These are phyloP conservation scores for Hydropsyche betteni DNA, from an alignment of 2,888 invertebrate genomes.

Conservation along the genomic window DNA sequence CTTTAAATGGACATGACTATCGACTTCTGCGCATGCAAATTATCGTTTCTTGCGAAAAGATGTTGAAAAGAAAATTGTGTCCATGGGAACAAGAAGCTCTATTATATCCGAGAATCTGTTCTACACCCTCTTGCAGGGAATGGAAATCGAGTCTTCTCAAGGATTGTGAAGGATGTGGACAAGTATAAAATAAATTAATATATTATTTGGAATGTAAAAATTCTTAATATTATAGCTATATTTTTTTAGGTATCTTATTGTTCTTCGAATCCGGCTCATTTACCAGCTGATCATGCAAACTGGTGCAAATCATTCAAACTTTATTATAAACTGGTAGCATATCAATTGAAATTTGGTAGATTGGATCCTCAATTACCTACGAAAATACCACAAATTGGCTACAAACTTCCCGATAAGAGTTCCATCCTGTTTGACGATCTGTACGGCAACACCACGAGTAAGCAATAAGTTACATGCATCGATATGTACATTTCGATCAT, in stretches of 20 bases:
- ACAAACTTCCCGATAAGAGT: slow-evolving; percentile 61
- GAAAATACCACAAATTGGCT: slow-evolving; percentile 57
- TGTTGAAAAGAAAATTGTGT: slow-evolving; percentile 67
- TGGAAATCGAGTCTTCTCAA: slow-evolving; percentile 62
- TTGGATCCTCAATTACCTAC: slow-evolving; percentile 69
- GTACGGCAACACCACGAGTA: slow-evolving; percentile 63
- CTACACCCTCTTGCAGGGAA: slow-evolving; percentile 66
- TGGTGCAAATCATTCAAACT: slow-evolving; percentile 74
- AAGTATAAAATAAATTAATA: slow-evolving; percentile 57
- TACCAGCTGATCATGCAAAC: slow-evolving; percentile 63
- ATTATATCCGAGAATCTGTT: slow-evolving; percentile 73
- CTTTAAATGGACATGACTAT: slow-evolving; percentile 68
- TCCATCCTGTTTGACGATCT: slow-evolving; percentile 63
- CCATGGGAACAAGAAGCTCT: slow-evolving; percentile 76
- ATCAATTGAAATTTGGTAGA: slow-evolving; percentile 69
- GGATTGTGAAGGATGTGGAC: slow-evolving; percentile 69
- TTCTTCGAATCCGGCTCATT: slow-evolving; percentile 63
- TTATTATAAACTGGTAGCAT: slow-evolving; percentile 67
- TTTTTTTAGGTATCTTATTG: slow-evolving; percentile 66
- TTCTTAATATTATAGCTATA: slow-evolving; percentile 45
- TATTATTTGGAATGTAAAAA: not conserved
- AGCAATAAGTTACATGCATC: slow-evolving; percentile 46
- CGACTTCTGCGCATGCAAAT: slow-evolving; percentile 70
- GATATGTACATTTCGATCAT: too few species aligned
- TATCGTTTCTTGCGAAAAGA: slow-evolving; percentile 69